Conservation (phyloP, 2,113 vertebrate genomes). For the Heteronetta atricapilla region DNA sequence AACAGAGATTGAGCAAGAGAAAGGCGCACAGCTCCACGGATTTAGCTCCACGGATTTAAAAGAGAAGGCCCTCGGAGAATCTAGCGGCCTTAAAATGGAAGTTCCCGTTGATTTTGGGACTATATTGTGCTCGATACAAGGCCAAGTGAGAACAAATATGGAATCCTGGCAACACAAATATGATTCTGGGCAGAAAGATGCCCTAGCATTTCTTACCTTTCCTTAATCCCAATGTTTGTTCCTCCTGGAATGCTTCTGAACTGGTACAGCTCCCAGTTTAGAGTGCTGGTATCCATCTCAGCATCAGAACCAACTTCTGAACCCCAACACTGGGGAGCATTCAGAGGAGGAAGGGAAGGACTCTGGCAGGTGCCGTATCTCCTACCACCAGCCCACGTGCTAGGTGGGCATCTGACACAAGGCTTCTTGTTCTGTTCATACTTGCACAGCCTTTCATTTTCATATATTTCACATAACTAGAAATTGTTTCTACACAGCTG, state of each 20-base stretch:
- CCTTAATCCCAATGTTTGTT: not conserved
- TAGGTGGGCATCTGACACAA: not conserved
- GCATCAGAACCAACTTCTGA: not conserved
- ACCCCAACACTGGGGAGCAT: rapidly evolving
- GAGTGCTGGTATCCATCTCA: not conserved
- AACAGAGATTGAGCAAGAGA: not conserved
- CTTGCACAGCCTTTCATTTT: rapidly evolving
- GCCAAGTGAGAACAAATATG: not conserved
- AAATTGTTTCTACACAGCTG: not conserved
- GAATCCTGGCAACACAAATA: not conserved
- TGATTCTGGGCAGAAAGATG: not conserved
- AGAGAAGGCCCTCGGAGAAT: not conserved
- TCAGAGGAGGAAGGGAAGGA: not conserved
- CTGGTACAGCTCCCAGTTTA: not conserved
- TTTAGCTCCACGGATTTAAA: not conserved
- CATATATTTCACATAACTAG: not conserved
- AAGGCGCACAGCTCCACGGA: not conserved
- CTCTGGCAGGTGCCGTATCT: not conserved
- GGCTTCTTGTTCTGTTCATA: not conserved
- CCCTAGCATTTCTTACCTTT: too few species aligned
- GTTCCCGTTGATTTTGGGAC: not conserved
- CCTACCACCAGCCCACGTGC: not conserved
- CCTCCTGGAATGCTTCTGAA: not conserved
- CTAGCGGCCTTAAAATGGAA: not conserved
- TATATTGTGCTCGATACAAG: not conserved